These are phyloP conservation scores for Morpho deidamia DNA, from an alignment of 2,888 invertebrate genomes.

Conservation along the genomic window DNA sequence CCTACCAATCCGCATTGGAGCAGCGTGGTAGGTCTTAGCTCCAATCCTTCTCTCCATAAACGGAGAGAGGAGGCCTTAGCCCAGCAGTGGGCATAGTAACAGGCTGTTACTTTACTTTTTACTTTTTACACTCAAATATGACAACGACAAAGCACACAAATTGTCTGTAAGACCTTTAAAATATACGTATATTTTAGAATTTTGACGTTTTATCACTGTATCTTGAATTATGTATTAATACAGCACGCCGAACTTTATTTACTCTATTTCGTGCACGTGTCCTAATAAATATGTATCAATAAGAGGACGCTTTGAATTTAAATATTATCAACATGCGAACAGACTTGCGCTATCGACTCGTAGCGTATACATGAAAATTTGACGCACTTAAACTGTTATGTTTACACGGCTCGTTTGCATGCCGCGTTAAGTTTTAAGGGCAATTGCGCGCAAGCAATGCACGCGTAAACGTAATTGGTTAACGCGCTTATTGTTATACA, in stretches of 20 bases:
- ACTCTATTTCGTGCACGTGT: slow-evolving; percentile 15
- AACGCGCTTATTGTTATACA: slow-evolving; percentile 7
- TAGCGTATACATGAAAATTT: slow-evolving; percentile 16
- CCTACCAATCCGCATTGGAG: too few species aligned
- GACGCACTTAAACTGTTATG: slow-evolving; percentile 43
- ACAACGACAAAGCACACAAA: too few species aligned
- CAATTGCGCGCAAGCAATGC: slow-evolving; percentile 31
- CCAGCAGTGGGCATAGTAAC: too few species aligned
- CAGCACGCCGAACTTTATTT: not conserved
- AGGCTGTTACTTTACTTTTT: too few species aligned
- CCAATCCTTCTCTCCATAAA: too few species aligned
- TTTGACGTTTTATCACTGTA: not conserved
- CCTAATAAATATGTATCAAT: slow-evolving; percentile 22
- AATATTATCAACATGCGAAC: slow-evolving; percentile 12
- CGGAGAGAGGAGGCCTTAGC: too few species aligned
- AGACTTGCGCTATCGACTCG: not conserved
- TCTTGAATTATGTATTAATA: not conserved
- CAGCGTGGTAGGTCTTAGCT: too few species aligned
- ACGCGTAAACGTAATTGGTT: slow-evolving; percentile 13
- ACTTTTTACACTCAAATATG: too few species aligned
- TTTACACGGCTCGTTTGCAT: slow-evolving; percentile 52
- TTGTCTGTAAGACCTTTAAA: too few species aligned
- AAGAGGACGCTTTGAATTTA: slow-evolving; percentile 16
- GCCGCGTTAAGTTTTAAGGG: slow-evolving; percentile 32
- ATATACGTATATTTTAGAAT: not conserved